Conservation (phyloP, 2,888 invertebrate species). For the Plagiodera versicolora region DNA sequence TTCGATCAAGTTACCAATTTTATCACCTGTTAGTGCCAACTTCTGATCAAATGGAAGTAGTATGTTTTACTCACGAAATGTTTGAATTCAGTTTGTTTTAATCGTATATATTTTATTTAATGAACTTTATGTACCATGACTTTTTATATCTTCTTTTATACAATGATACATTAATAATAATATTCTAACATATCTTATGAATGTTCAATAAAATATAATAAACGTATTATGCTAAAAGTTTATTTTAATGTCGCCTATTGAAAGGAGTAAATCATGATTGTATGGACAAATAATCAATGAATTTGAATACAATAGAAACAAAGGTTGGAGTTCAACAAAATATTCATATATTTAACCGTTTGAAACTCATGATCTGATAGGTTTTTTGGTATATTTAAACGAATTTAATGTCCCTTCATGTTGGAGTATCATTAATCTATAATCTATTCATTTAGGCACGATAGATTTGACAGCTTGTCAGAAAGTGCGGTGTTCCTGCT, state of each 20-base stretch:
- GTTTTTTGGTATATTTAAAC: too few relatives aligned
- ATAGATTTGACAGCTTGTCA: too few relatives aligned
- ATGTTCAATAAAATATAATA: conserved; percentile 32
- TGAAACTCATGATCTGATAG: too few relatives aligned
- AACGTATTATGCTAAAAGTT: conserved; percentile 4
- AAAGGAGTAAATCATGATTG: not conserved
- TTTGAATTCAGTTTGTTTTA: too few relatives aligned
- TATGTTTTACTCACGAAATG: not conserved
- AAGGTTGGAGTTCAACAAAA: not conserved
- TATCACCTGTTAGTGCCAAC: not conserved
- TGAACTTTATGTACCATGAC: too few relatives aligned
- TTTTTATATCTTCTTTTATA: conserved; percentile 12
- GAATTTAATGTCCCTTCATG: too few relatives aligned
- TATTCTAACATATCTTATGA: conserved; percentile 39
- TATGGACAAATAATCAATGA: not conserved
- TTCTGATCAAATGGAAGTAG: not conserved
- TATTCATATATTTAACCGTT: not conserved
- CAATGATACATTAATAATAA: conserved; percentile 24
- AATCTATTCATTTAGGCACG: too few relatives aligned
- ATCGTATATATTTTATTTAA: not conserved
- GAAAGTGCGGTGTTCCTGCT: too few relatives aligned
- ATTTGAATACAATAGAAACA: conserved; percentile 8
- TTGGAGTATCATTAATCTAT: too few relatives aligned
- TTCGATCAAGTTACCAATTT: not conserved
- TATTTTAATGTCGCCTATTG: not conserved